phyloP scores from a whole-genome alignment of 2,113 vertebrate genomes.

The Gnathonemus longibarbis region DNA sequence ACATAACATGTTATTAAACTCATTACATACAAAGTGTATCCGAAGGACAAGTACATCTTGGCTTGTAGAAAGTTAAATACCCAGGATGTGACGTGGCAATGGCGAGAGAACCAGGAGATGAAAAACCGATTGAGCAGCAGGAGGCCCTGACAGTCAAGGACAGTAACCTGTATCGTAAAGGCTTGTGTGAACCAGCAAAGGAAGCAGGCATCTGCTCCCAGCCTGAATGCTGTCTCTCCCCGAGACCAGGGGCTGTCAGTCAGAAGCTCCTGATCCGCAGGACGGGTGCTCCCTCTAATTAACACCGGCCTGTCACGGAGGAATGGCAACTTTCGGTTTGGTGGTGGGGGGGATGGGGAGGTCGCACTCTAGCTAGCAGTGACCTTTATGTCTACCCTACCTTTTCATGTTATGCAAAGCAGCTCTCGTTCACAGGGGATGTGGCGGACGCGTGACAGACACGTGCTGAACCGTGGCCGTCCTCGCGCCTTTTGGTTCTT shows the following conservation, averaged over 20 bases:
- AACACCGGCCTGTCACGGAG: conserved; percentile 48
- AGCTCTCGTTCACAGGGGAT: conserved; percentile 27
- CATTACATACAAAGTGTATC: neutral
- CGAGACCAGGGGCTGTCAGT: neutral
- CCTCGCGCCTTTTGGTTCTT: neutral
- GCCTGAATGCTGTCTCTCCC: neutral
- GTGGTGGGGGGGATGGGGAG: conserved; percentile 7
- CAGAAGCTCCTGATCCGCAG: conserved; percentile 45
- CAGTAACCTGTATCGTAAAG: neutral
- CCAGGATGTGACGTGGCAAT: neutral
- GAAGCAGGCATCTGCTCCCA: neutral
- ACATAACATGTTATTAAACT: neutral
- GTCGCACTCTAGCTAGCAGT: conserved; percentile 33
- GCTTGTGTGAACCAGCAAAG: neutral
- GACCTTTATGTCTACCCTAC: conserved; percentile 48
- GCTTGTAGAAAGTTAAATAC: neutral
- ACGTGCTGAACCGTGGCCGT: neutral
- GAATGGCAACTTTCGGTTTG: conserved; percentile 26
- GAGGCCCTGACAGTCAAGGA: neutral
- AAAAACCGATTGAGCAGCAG: neutral
- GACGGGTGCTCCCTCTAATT: conserved; percentile 43
- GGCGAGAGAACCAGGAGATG: neutral
- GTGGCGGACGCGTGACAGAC: conserved; percentile 4
- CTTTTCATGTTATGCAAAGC: conserved; percentile 57
- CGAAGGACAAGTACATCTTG: neutral